These are phyloP conservation scores for Pangasius larnaudii DNA, from an alignment of 2,797 vertebrate genomes.

Conservation along the genomic window DNA sequence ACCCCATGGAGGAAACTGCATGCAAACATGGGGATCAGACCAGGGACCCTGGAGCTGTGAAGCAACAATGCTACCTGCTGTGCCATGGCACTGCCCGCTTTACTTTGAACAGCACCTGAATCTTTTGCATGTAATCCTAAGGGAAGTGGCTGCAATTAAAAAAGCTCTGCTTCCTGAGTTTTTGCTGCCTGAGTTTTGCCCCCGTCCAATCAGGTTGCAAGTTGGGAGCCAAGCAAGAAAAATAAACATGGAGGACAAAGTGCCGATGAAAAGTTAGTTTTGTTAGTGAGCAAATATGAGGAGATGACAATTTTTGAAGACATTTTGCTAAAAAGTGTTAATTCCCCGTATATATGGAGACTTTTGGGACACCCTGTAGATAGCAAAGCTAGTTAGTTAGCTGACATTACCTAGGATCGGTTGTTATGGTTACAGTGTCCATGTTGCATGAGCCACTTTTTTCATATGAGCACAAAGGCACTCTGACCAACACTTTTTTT, in stretches of 20 bases:
- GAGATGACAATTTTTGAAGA: too few species aligned
- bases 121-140: background rate
- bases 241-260: background rate
- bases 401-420: background rate
- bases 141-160: background rate
- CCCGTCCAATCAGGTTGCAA: background rate
- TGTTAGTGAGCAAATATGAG: background rate
- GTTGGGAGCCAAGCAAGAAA: background rate
- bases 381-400: background rate
- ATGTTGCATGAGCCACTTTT: background rate
- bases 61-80: background rate
- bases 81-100: background rate
- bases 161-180: background rate
- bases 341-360: too few species aligned
- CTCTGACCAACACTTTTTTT: background rate
- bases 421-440: background rate
- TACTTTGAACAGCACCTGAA: background rate
- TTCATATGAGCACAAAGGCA: background rate
- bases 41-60: background rate
- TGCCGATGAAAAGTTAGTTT: background rate
- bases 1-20: background rate
- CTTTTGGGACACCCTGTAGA: too few species aligned
- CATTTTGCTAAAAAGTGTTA: too few species aligned
- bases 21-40: background rate
- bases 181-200: background rate